Evolutionary conservation across 2,113 vertebrate genomes (phyloP).

Genomic region (Phalacrocorax pelagicus): DNA sequence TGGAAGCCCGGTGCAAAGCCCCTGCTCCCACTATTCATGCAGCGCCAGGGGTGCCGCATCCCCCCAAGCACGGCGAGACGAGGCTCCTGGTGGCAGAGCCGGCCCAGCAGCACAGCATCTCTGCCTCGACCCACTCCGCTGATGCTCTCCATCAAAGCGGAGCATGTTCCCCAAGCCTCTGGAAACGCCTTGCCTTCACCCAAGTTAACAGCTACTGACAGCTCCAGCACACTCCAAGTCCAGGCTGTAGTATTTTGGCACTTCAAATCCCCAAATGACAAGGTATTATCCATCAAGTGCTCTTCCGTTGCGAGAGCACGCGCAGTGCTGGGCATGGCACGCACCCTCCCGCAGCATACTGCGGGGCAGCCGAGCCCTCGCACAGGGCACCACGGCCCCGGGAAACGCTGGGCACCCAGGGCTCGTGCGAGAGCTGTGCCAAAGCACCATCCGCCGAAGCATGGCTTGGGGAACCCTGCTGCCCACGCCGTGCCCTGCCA

Average conservation of each 20-base stretch:
- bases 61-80: rapidly evolving
- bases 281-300: background rate
- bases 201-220: background rate
- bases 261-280: background rate
- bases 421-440: background rate
- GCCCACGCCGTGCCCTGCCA: background rate
- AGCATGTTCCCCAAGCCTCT: background rate
- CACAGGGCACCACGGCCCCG: rapidly evolving
- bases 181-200: background rate
- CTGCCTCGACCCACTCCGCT: rapidly evolving
- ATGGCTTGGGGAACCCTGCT: rapidly evolving
- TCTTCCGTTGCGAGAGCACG: rapidly evolving
- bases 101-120: rapidly evolving
- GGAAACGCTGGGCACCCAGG: rapidly evolving
- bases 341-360: rapidly evolving
- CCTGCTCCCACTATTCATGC: rapidly evolving
- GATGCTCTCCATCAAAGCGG: background rate
- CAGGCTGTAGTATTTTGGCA: background rate
- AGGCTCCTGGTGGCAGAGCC: background rate
- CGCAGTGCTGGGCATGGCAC: rapidly evolving
- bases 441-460: background rate
- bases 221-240: background rate
- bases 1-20: rapidly evolving
- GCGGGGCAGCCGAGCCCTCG: rapidly evolving
- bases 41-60: background rate